These are phyloP conservation scores for Heliconius melpomene DNA, from an alignment of 1,140 invertebrate species.

Conservation along the genomic window DNA sequence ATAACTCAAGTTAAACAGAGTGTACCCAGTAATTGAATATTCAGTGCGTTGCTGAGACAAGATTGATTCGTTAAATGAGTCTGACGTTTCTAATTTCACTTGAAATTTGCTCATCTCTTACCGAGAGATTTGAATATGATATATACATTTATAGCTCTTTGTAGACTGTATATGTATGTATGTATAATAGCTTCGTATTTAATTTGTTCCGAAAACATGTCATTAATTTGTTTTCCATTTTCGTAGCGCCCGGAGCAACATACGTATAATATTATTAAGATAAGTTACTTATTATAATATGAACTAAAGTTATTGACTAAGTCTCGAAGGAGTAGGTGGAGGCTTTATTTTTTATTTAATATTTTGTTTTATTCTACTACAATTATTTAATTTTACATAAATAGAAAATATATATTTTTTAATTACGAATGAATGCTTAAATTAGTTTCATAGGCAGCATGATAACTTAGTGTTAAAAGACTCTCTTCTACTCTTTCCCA, in stretches of 20 bases:
- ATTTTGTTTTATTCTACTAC: background rate
- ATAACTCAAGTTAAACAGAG: background rate
- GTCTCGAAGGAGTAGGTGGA: background rate
- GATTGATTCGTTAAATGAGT: slow-evolving; percentile 13
- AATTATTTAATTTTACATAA: background rate
- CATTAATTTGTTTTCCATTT: slow-evolving; percentile 3
- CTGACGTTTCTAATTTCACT: slow-evolving; percentile 6
- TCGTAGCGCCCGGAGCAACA: background rate
- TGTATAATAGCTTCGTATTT: background rate
- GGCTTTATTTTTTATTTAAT: background rate
- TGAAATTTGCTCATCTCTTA: slow-evolving; percentile 1
- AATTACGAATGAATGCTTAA: too few species aligned
- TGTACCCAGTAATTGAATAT: background rate
- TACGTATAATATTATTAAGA: slow-evolving; percentile 5
- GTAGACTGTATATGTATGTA: background rate
- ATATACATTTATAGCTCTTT: background rate
- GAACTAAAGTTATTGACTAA: background rate
- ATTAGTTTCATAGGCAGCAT: too few species aligned
- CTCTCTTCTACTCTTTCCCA: too few species aligned
- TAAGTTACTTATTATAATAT: background rate
- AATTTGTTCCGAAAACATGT: slow-evolving; percentile 1
- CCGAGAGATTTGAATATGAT: background rate
- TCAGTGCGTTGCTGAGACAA: background rate
- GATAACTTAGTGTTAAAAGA: too few species aligned
- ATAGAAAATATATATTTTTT: background rate